phyloP scores from a whole-genome alignment of 2,888 invertebrate species.

The Pseudococcus longispinus region DNA sequence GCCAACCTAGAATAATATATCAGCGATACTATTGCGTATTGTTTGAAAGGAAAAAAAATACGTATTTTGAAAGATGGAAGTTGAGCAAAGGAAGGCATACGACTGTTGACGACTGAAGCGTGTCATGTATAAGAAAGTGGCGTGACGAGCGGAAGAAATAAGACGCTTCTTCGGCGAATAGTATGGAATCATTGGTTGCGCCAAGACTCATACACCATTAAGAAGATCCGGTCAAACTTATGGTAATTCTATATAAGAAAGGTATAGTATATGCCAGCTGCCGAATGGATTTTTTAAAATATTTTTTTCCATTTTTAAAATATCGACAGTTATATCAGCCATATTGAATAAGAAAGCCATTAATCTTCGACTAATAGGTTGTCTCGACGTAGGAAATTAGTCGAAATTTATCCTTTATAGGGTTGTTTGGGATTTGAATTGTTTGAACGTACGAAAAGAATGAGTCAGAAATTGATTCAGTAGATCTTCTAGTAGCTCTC shows the following conservation, averaged over 20 bases:
- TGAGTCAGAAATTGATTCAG: no score
- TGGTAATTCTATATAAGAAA: not conserved
- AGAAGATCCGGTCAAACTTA: slow-evolving; percentile 46
- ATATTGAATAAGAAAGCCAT: not conserved
- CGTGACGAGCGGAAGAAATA: slow-evolving; percentile 51
- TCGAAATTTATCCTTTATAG: not conserved
- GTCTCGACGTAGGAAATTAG: not conserved
- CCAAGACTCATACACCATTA: slow-evolving; percentile 48
- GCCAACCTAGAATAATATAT: not conserved
- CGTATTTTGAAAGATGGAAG: slow-evolving; percentile 46
- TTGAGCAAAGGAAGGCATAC: slow-evolving; percentile 46
- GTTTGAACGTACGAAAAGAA: not conserved
- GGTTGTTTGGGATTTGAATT: not conserved
- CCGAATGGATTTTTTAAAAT: slow-evolving; percentile 9
- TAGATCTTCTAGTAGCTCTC: no score
- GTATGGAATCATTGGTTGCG: slow-evolving; percentile 41
- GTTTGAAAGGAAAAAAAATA: slow-evolving; percentile 19
- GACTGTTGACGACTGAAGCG: slow-evolving; percentile 49
- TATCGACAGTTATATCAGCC: not conserved
- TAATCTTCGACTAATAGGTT: not conserved
- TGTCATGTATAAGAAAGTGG: slow-evolving; percentile 47
- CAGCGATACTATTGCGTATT: slow-evolving; percentile 30
- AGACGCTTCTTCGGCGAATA: slow-evolving; percentile 21
- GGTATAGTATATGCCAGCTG: slow-evolving; percentile 27
- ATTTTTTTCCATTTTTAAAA: not conserved